These are phyloP conservation scores for Drosophila equinoxialis DNA, from an alignment of 1,140 invertebrate genomes.

Conservation along the genomic window DNA sequence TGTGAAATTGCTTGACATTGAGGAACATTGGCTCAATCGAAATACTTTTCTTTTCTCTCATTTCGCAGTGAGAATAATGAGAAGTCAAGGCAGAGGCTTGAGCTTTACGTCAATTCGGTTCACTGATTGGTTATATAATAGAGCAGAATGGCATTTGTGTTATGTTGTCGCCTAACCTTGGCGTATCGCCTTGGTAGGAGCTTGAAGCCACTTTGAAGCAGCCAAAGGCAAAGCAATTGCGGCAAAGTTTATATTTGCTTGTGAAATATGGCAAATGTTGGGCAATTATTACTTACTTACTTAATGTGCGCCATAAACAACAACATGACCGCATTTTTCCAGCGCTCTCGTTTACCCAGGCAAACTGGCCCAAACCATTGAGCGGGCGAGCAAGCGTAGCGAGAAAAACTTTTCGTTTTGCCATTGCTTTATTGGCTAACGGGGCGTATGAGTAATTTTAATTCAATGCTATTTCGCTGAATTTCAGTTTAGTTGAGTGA, in stretches of 20 bases:
- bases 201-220: neutral
- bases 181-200: too few species aligned
- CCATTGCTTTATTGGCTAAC: slow-evolving; percentile 30
- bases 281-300: slow-evolving; percentile 73
- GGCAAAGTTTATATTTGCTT: slow-evolving; percentile 64
- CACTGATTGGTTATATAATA: slow-evolving; percentile 58
- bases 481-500: slow-evolving; percentile 20
- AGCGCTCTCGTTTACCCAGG: too few species aligned
- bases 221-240: neutral
- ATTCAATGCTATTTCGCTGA: slow-evolving; percentile 31
- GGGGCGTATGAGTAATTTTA: slow-evolving; percentile 46
- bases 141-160: slow-evolving; percentile 59
- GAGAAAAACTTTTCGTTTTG: slow-evolving; percentile 38
- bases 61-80: slow-evolving; percentile 12
- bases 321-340: slow-evolving; percentile 45
- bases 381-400: slow-evolving; percentile 11
- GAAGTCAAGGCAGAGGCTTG: neutral
- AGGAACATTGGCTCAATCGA: slow-evolving; percentile 22
- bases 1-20: slow-evolving; percentile 66
- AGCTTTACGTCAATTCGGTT: slow-evolving; percentile 42
- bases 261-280: slow-evolving; percentile 75
- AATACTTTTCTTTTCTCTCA: neutral
- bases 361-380: slow-evolving; percentile 20
- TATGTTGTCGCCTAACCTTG: too few species aligned
- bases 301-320: slow-evolving; percentile 65